Evolutionary conservation across 2,797 vertebrate species (phyloP), one percentile per base, ranked within the genome.

Genomic region (Acipenser oxyrinchus): DNA sequence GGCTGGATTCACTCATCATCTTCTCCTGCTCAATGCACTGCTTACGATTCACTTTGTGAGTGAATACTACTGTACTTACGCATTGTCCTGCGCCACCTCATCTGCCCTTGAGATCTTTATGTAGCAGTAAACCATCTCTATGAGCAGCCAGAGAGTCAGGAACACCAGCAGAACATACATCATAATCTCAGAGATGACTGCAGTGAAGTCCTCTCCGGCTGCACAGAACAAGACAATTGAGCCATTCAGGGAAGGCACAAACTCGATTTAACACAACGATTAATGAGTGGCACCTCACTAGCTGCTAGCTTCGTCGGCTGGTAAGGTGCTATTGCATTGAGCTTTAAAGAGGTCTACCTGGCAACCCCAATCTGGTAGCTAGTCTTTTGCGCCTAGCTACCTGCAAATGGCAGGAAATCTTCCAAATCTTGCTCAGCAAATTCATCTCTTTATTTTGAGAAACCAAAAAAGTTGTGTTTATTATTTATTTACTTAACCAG

Each of bases 101-200:
- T 98, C 96, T 1, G 95, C 93, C 79, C 91, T 97, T 60, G 94
- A 93, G 80, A 99, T 96, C 80, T 98, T 99, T 76, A 93, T 91
- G 87, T 98, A 99, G 89, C 96, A 99, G 84, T 98, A 97, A 68
- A 97, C 80, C 93, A 98, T 95, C 81, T 98, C 96, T 11, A 99
- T 84, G 78, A 99, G 83, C 10, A 99, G 88, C 96, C 96, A 99
- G 70, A 93, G 77, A 49, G 95, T 98, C 77, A 99, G 90, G 81
- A 93, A 95, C 70, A 97, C 93, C 80, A 98, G 91, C 69, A 99
- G 88, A 71, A 97, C 90, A 53, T 97, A 98, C 96, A 97, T 99
- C 94, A 95, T 95, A 73, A 98, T 93, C 84, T 95, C 90, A 0
- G 96, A 98, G 85, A 97, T 93, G 73, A 96, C 78, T 0, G 95